Percentiles rank a stretch among this genome's conserved stretches.
phyloP scores from a whole-genome alignment of 1,140 invertebrate genomes.

The Ceratina calcarata region DNA sequence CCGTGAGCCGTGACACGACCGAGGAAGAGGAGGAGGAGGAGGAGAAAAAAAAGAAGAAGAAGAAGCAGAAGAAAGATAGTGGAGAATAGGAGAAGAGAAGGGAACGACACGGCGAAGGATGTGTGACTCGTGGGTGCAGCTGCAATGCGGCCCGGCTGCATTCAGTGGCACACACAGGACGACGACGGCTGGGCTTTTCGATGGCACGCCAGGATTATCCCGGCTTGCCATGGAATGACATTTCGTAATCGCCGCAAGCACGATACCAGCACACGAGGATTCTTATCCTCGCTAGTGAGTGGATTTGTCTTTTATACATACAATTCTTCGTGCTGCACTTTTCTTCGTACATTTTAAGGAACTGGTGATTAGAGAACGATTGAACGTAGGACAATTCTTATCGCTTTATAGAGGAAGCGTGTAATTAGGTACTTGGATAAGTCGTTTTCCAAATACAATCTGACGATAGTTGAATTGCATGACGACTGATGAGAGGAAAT shows the following conservation, averaged over 20 bases:
- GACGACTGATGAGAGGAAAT: neutral
- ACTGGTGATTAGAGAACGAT: neutral
- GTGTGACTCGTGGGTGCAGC: slow-evolving; percentile 72
- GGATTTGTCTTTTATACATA: neutral
- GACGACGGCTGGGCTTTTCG: slow-evolving; percentile 36
- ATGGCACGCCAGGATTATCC: slow-evolving; percentile 46
- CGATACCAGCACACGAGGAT: neutral
- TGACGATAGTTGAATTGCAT: neutral
- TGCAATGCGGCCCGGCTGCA: slow-evolving; percentile 48
- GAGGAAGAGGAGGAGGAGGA: slow-evolving; percentile 9
- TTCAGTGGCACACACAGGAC: slow-evolving; percentile 54
- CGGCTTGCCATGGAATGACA: neutral
- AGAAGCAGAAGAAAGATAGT: slow-evolving; percentile 1
- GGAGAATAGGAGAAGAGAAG: slow-evolving; percentile 47
- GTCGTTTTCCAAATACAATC: too few species aligned
- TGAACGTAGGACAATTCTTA: neutral
- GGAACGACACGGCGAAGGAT: slow-evolving; percentile 69
- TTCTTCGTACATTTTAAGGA: neutral
- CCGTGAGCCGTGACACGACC: slow-evolving; percentile 51
- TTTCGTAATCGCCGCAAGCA: slow-evolving; percentile 42
- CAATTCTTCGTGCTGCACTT: neutral
- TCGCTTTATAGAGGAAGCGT: slow-evolving; percentile 18
- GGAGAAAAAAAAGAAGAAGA: slow-evolving; percentile 2
- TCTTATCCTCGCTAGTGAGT: neutral
- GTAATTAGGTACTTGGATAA: too few species aligned